Evolutionary conservation across 2,113 vertebrate species (phyloP).

Genomic region (Copsychus sechellarum): DNA sequence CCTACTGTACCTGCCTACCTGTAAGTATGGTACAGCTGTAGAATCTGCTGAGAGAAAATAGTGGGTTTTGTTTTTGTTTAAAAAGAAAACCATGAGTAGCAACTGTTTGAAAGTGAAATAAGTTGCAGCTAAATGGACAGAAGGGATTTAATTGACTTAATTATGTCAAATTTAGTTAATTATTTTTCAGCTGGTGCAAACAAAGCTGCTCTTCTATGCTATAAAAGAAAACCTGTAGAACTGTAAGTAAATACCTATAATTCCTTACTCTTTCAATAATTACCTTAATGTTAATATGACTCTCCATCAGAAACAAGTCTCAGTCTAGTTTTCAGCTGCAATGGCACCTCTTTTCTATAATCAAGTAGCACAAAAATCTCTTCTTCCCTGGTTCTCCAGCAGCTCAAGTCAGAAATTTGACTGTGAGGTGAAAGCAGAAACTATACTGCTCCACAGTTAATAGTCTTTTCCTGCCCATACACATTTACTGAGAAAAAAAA

Average conservation of each 20-base stretch:
- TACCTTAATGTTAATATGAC: background rate
- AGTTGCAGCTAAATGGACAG: background rate
- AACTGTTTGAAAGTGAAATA: background rate
- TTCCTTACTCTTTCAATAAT: background rate
- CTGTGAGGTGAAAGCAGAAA: background rate
- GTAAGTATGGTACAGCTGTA: background rate
- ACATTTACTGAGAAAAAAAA: background rate
- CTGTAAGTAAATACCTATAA: background rate
- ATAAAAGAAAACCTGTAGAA: background rate
- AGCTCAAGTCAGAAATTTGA: background rate
- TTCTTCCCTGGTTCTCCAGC: background rate
- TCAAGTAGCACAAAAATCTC: background rate
- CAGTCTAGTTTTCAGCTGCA: background rate
- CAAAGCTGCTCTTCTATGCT: background rate
- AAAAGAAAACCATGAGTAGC: background rate
- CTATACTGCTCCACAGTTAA: background rate
- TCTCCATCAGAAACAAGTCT: background rate
- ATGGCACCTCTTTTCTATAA: background rate
- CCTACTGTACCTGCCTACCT: background rate
- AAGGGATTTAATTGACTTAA: background rate
- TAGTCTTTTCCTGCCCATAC: background rate
- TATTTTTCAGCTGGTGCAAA: background rate
- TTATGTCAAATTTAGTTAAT: constrained; percentile 2
- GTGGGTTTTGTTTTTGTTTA: background rate
- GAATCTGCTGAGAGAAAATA: background rate